Base-by-base conservation (phyloP, 2,888 invertebrate genomes). In the Dryadula phaetusa region DNA sequence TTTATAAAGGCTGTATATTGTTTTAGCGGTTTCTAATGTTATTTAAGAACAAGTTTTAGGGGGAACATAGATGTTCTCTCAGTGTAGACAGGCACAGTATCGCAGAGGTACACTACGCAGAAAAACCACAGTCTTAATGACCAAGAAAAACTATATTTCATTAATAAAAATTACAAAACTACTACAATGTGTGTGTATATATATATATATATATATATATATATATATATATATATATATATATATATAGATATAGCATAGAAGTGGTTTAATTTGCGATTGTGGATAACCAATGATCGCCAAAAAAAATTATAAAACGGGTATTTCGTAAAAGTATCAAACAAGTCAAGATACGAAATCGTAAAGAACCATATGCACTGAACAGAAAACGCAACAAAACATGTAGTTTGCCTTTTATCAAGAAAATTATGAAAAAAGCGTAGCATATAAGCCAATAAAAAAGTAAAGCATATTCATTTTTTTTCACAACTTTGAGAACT, bases 211-310 rank as follows among this genome's bases (percentile, higher is more conserved):
- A 18, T 20, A 7, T 44, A 42, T 49, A n/a, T n/a, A n/a, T n/a
- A n/a, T 10, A 1, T 44, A 4, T 28, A 6, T 28, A 6, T 28
- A 28, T 28, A 3, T n/a, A 42, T 42, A 42, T 1, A 42, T n/a
- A 4, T 44, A 20, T 44, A 18, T 20, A 7, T 44, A 42, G 25
- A 28, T 28, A 52, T 28, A 28, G 32, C 10, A 32, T 16, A 28
- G 16, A 28, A 32, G 52, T 49, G 14, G 32, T 52, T 32, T 52
- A 52, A 52, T 32, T 52, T 28, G 16, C 52, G 52, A 52, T 28
- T 28, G 52, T 52, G 16, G 32, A 44, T 44, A 44, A 16, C 16
- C 52, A 52, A 52, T 52, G 44, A 44, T 20, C 18, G 20, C 32
- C 0, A 10, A 16, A 32, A 52, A 49, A 52, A 32, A 3, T 16